Evolutionary conservation across 2,113 vertebrate species (phyloP), one percentile per base, ranked within the genome.

Genomic region (Rhea pennata): DNA sequence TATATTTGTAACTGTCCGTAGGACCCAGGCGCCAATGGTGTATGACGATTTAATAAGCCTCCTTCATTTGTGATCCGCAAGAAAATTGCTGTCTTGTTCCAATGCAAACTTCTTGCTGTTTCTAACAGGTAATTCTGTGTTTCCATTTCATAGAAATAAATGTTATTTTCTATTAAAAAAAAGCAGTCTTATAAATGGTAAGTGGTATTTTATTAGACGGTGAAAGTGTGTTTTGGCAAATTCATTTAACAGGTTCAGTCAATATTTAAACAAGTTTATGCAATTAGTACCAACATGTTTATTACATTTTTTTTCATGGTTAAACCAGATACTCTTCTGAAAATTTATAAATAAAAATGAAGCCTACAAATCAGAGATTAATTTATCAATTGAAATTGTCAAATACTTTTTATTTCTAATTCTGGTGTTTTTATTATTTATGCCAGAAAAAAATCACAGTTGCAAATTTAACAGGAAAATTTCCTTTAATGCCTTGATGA

Each of bases 81-180:
- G 97, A 98, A 98, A 98, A 97, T 95, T 96, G 96, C 98, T 98
- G 97, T 98, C 92, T 97, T 88, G 98, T 98, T 97, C 93, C 13
- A 3, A 96, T 98, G 98, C 98, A 98, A 97, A 95, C 81, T 95
- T 96, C 96, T 96, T 96, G 97, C 97, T 94, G 93, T 97, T 87
- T 96, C 95, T 97, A 97, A 98, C 97, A 98, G 98, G 93, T 98
- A 98, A 98, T 97, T 98, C 98, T 98, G 98, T 99, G 98, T 98
- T 98, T 98, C 97, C 98, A 99, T 98, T 98, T 98, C 98, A 97
- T 98, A 99, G 98, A 99, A 99, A 99, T 99, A 99, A 99, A 99
- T 99, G 99, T 99, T 99, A 99, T 99, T 99, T 99, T 99, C 98
- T 97, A 97, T 97, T 97, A 97, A 97, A 97, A 97, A 64, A 77